Evolutionary conservation across 2,113 vertebrate genomes (phyloP), one percentile per base, ranked within the genome.

Genomic region (Gobius niger): DNA sequence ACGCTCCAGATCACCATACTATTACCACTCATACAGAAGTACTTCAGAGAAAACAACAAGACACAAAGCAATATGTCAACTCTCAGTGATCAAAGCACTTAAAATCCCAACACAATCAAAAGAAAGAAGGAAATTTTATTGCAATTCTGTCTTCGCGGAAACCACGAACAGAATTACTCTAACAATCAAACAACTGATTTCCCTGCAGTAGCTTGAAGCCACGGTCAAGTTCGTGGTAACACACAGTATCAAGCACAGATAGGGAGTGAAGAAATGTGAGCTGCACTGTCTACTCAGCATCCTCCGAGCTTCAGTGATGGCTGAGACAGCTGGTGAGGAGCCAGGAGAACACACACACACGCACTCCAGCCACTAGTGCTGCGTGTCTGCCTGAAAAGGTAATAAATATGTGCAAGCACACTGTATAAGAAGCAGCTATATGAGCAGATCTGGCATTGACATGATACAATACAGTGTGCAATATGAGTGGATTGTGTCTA

Each of bases 241-340:
- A 49, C 49, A 44, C 65, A 67, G 46, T 56, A 72, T 73, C 16
- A 56, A 70, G 69, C 13, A 64, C n/a, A 72, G 61, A 70, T 62
- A 67, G 63, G 62, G 34, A 69, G 47, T 51, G 54, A 19, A 61
- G 74, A 71, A 80, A 85, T 80, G 71, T 65, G 74, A 76, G 76
- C 65, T 41, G 10, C 34, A 61, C 52, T 68, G 76, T 70, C 76
- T 73, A 77, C 64, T 86, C 79, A 80, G 77, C 70, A 65, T 80
- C 75, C 65, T 61, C 53, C 61, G 15, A 70, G 60, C 67, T 72
- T 47, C 15, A 63, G 50, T 73, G 75, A 80, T 69, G 62, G 71
- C 7, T n/a, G 72, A 72, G 75, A 78, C 81, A 79, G 75, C 72
- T 76, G 77, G 68, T 64, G 63, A 63, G 50, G 61, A 77, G 54